These are phyloP conservation scores for Dendrolimus kikuchii DNA, from an alignment of 1,140 invertebrate genomes.

Conservation along the genomic window DNA sequence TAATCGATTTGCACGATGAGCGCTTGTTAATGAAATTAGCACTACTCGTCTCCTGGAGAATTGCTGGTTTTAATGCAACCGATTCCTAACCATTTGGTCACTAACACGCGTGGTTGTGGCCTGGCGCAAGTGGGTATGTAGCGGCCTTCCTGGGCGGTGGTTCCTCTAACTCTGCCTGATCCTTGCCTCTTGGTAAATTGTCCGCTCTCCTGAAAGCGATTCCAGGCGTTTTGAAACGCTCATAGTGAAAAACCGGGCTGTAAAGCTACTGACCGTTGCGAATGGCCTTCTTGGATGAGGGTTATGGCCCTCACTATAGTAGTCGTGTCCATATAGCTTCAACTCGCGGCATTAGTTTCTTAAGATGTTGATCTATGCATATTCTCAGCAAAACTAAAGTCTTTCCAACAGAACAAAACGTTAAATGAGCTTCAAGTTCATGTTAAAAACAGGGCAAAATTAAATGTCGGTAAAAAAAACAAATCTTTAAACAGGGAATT, in stretches of 20 bases:
- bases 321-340: too few relatives aligned
- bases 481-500: too few relatives aligned
- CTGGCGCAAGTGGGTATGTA: slow-evolving; percentile 8
- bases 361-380: background rate
- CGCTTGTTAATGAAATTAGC: slow-evolving; percentile 6
- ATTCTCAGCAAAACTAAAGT: background rate
- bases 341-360: too few relatives aligned
- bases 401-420: background rate
- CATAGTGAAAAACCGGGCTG: slow-evolving; percentile 7
- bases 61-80: slow-evolving; percentile 3
- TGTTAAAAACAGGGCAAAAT: background rate
- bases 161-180: background rate
- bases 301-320: too few relatives aligned
- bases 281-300: too few relatives aligned
- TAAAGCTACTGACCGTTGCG: background rate
- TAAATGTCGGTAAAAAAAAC: background rate
- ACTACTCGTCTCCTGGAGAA: slow-evolving; percentile 3
- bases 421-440: background rate
- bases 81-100: slow-evolving; percentile 9
- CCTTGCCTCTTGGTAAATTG: background rate
- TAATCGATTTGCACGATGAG: slow-evolving; percentile 3
- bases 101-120: slow-evolving; percentile 3
- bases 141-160: background rate
- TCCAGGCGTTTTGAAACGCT: slow-evolving; percentile 9
- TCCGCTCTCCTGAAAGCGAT: slow-evolving; percentile 10